phyloP scores from a whole-genome alignment of 53 echinoderm and acorn worm genomes.

The Zoroaster sp. region DNA sequence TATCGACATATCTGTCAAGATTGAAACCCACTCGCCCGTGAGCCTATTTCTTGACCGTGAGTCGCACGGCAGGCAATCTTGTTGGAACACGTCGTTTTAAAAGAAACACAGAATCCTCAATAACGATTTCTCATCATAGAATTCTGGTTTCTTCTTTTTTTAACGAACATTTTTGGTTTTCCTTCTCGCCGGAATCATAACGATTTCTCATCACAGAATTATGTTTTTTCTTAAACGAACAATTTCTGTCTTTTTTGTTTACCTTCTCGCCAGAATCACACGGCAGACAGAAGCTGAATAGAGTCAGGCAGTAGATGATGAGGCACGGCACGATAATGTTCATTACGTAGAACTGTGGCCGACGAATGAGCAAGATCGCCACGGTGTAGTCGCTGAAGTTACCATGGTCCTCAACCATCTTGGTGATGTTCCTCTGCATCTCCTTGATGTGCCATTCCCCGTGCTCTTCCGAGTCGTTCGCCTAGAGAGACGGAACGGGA shows the following conservation, averaged over 20 bases:
- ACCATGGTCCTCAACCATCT: constrained; percentile 43
- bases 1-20: no score
- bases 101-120: no score
- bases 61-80: no score
- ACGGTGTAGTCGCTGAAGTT: constrained; percentile 66
- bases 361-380: constrained; percentile 52
- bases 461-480: constrained; percentile 34
- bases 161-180: no score
- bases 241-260: not conserved
- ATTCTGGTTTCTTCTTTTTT: no score
- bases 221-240: no score
- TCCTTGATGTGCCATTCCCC: constrained; percentile 71
- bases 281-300: constrained; percentile 78
- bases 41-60: no score
- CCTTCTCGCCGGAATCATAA: no score
- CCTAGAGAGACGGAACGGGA: not conserved
- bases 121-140: no score
- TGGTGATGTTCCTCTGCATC: constrained; percentile 28
- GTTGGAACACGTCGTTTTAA: no score
- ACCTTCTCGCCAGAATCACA: constrained; percentile 89
- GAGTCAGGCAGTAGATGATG: constrained; percentile 73
- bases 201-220: no score
- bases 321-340: constrained; percentile 81
- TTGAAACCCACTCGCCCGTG: no score
- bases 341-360: constrained; percentile 77